Evolutionary conservation across 2,113 vertebrate genomes (phyloP), one percentile per base, ranked within the genome.

Genomic region (Phalacrocorax brasilianus): DNA sequence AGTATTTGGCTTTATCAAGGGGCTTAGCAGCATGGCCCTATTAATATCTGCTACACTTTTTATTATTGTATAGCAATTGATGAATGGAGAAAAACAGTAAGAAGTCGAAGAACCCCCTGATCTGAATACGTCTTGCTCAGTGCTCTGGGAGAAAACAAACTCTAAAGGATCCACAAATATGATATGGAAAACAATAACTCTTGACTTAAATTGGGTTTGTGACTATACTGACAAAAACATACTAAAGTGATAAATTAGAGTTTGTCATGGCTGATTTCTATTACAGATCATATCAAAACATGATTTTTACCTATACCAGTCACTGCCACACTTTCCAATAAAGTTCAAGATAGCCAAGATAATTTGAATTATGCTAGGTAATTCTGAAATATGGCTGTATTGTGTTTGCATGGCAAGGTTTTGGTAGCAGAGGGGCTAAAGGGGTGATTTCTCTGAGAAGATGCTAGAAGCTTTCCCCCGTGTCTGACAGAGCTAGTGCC

Each of bases 141-240:
- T 47, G 17, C 13, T 78, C 12, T 32, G 21, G 32, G 33, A 68
- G 35, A 53, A 91, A 85, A 61, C 9, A 65, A 73, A 73, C 10
- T 67, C 26, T 35, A 47, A 82, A 85, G 12, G 33, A 8, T 10
- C 19, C 5, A 3, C 12, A 65, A 65, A 73, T 22, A 65, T 4
- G 3, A 67, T 33, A 75, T 0, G 0, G 6, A 3, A 22, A 50
- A 50, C 18, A 89, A 23, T 23, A 1, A 73, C 47, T 83, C 44
- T 55, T 71, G 22, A 62, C 11, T 73, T 67, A 75, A 35, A 61
- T 30, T 59, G 9, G 5, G 11, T 62, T 91, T 89, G 18, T 65
- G 40, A 44, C 28, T 63, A 28, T 15, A 45, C 23, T 42, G n/a
- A 77, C 14, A 80, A 58, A 62, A 74, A 17, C 5, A 17, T 49